Base-by-base conservation (phyloP, 1,140 invertebrate genomes). In the Homarus americanus region DNA sequence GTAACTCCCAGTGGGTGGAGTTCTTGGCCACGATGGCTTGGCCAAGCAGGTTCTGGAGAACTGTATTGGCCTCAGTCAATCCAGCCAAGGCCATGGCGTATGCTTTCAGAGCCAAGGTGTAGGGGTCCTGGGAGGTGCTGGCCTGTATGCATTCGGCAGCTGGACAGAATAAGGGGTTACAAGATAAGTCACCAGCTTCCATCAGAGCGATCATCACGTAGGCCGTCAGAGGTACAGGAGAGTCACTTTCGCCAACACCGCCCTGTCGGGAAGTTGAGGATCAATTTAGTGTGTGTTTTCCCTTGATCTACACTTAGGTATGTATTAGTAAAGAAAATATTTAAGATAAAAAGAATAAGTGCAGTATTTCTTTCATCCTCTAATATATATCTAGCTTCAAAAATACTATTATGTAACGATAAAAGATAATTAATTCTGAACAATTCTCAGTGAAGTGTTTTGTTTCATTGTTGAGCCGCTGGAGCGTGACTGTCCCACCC, bases 1-100 rank as follows among this genome's bases (percentile, higher is more conserved):
- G 24, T 32, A 89, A 20, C 17, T 69, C 75, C 91, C 91, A 92
- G 58, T 84, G 66, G 17, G 63, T 58, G 9, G 58, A 36, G 44
- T 87, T 66, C 28, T 76, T 38, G 12, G 72, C 44, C 36, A 78
- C 73, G n/a, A 53, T 58, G 4, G 84, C 84, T 58, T 36, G 32
- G 5, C 63, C 72, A 24, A 78, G 20, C 15, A 87, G 49, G 49
- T 78, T 32, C 28, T 44, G 72, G 91, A 97, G 96, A 15, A 96
- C 96, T 4, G 94, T 93, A 73, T 96, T 95, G 93, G 96, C 96
- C 9, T 95, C 95, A 1, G 95, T 94, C 94, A 97, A 96, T 66
- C 96, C 95, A 1, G 97, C 96, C 72, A 97, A 93, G 93, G 97
- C 96, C 0, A 98, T 94, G 0, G 96, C 97, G 93, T 97, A 97